A percentile compares a stretch with the other conserved stretches of the same genome.
phyloP scores from a whole-genome alignment of 2,888 invertebrate species.

The Plebejus anna region DNA sequence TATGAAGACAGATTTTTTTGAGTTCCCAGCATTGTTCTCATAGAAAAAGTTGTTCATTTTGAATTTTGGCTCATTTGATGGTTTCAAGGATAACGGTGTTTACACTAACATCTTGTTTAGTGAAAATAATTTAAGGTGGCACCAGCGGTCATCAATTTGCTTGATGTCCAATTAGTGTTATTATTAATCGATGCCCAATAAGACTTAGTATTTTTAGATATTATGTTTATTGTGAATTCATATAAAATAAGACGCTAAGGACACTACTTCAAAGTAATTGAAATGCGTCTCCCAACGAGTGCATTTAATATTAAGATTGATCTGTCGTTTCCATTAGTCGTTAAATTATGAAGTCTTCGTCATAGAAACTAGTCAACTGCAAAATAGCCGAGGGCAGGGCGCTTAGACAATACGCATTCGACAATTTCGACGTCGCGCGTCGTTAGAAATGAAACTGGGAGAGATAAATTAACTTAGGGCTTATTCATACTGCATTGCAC shows the following conservation, averaged over 20 bases:
- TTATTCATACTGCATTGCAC: too few relatives aligned
- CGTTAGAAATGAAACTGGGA: neutral
- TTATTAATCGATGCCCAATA: too few relatives aligned
- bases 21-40: too few relatives aligned
- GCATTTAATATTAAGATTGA: constrained; percentile 11
- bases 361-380: neutral
- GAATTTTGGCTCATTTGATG: too few relatives aligned
- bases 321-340: constrained; percentile 13
- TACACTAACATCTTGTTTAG: too few relatives aligned
- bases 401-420: neutral
- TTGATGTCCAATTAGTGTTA: too few relatives aligned
- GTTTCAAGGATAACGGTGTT: too few relatives aligned
- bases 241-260: neutral
- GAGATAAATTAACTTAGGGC: neutral
- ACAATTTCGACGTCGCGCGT: neutral
- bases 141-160: too few relatives aligned
- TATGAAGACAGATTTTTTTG: too few relatives aligned
- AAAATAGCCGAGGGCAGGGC: neutral
- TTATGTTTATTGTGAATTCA: neutral
- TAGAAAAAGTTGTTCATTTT: too few relatives aligned
- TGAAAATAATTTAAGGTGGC: too few relatives aligned
- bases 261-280: neutral
- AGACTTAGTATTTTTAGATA: too few relatives aligned
- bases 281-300: neutral
- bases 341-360: neutral